Evolutionary conservation across 2,888 invertebrate species (phyloP).

Genomic region (Melolontha melolontha): DNA sequence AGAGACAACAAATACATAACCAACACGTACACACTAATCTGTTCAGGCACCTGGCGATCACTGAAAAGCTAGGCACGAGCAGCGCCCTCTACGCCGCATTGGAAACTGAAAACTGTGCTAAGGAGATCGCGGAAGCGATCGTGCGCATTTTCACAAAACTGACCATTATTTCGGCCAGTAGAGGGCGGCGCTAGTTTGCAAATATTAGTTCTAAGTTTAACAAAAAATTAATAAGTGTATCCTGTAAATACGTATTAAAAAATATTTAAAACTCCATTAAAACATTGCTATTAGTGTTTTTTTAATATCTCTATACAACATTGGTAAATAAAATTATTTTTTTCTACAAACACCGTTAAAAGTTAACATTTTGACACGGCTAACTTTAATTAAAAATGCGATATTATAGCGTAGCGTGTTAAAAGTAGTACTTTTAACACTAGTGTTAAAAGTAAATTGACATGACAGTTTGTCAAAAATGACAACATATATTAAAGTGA

Average conservation of each 20-base stretch:
- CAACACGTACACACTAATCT: constrained; percentile 12
- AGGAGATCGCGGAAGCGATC: constrained; percentile 40
- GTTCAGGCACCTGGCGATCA: constrained; percentile 30
- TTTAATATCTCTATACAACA: too few species aligned
- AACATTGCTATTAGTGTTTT: too few species aligned
- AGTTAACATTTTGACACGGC: too few species aligned
- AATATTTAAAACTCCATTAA: not conserved
- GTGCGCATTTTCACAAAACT: constrained; percentile 37
- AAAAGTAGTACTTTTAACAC: too few species aligned
- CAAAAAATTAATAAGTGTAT: too few species aligned
- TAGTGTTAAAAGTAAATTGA: too few species aligned
- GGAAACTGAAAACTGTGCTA: constrained; percentile 41
- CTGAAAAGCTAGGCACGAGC: constrained; percentile 36
- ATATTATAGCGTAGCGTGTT: too few species aligned
- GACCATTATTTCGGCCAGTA: constrained; percentile 41
- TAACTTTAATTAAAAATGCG: too few species aligned
- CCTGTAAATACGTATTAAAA: not conserved
- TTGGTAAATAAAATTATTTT: too few species aligned
- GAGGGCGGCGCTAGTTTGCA: constrained; percentile 11
- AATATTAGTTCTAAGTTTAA: not conserved
- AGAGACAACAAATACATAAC: constrained; percentile 6
- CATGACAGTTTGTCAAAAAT: too few species aligned
- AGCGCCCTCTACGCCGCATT: constrained; percentile 45
- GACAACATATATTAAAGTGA: too few species aligned
- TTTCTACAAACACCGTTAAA: too few species aligned